Evolutionary conservation across 2,888 invertebrate species (phyloP).

Genomic region (Hoplodrina ambigua): DNA sequence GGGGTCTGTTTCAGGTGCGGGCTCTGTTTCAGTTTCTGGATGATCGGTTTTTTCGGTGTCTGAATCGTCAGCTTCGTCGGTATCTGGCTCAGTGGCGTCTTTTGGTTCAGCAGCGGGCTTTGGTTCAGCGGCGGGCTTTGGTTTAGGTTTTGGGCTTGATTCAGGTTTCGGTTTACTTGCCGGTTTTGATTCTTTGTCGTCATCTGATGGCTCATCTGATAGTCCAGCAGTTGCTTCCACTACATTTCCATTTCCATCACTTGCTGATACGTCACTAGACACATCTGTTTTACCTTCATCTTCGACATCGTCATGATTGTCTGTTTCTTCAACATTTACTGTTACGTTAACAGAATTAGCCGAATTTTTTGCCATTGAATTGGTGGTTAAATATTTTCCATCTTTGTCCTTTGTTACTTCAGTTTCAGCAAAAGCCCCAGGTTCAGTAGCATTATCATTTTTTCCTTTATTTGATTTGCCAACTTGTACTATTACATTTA

Average conservation of each 20-base stretch:
- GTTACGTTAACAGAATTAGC: neutral
- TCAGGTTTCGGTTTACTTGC: neutral
- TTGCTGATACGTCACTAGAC: neutral
- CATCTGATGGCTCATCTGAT: neutral
- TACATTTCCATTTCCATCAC: neutral
- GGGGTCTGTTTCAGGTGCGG: no score
- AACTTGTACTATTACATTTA: constrained; percentile 40
- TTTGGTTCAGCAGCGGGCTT: no score
- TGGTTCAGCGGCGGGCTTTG: neutral
- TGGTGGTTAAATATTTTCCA: constrained; percentile 8
- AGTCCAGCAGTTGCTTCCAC: neutral
- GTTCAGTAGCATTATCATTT: neutral
- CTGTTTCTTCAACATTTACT: constrained; percentile 2
- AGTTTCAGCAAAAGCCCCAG: constrained; percentile 11
- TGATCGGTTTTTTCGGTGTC: no score
- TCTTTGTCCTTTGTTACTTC: constrained; percentile 12
- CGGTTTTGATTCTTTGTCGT: no score
- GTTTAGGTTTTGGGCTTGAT: neutral
- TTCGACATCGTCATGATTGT: neutral
- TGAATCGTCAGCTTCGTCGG: neutral
- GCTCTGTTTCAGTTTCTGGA: no score
- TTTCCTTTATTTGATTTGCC: constrained; percentile 14
- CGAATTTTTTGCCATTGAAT: neutral
- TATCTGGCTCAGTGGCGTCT: neutral
- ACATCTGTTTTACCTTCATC: neutral